Percentiles rank a stretch among this genome's conserved stretches.
These are phyloP conservation scores for Sturnus vulgaris DNA, from an alignment of 2,113 vertebrate species.

Conservation along the genomic window DNA sequence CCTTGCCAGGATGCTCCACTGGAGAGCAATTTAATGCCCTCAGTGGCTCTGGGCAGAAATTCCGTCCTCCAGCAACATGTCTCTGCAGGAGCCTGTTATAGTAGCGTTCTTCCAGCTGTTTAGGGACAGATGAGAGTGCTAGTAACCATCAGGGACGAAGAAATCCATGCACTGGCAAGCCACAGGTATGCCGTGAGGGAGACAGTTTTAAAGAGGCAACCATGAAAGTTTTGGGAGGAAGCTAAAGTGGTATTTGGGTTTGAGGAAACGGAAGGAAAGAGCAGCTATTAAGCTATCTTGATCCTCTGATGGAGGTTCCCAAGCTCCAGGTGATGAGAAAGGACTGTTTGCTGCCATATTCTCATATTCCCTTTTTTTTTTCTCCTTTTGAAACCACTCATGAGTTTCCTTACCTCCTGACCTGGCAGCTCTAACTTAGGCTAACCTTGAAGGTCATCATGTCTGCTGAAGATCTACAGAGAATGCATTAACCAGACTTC, in stretches of 20 bases:
- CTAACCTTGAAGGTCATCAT: not conserved
- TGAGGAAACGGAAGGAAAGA: not conserved
- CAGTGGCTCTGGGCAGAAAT: not conserved
- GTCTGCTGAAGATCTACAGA: not conserved
- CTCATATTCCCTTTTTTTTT: not conserved
- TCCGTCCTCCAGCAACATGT: rapidly evolving
- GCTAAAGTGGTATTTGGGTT: not conserved
- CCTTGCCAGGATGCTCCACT: not conserved
- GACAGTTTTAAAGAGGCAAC: not conserved
- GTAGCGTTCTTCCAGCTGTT: not conserved
- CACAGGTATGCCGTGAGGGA: not conserved
- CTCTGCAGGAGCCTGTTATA: not conserved
- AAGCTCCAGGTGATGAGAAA: not conserved
- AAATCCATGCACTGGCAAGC: not conserved
- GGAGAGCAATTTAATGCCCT: not conserved
- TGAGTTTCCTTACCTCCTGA: not conserved
- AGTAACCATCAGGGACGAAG: rapidly evolving
- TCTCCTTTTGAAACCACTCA: not conserved
- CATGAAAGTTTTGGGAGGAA: not conserved
- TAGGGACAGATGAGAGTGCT: not conserved
- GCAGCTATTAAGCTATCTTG: not conserved
- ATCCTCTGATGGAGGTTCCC: not conserved
- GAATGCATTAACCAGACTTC: not conserved
- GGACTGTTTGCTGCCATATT: not conserved
- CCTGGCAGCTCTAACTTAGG: not conserved